Evolutionary conservation across 2,888 invertebrate genomes (phyloP).

Genomic region (Heteromyza rotundicornis): DNA sequence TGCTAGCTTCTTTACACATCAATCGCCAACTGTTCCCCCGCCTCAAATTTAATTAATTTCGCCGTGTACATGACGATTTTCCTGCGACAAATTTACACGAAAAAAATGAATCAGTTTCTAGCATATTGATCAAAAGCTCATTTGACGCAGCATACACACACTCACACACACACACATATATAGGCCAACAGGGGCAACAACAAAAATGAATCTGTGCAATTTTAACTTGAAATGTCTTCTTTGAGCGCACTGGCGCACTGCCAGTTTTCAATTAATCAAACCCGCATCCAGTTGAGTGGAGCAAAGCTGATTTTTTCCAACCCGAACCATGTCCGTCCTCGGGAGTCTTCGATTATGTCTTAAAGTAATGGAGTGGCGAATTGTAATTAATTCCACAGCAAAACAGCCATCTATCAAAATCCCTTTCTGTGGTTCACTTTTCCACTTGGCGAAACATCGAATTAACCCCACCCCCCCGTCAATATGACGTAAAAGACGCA

Average conservation of each 20-base stretch:
- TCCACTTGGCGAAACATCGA: slow-evolving; percentile 23
- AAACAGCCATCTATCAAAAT: slow-evolving; percentile 56
- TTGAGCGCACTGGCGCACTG: background rate
- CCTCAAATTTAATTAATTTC: background rate
- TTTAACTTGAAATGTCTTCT: background rate
- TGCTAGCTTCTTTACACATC: slow-evolving; percentile 29
- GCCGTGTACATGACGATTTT: background rate
- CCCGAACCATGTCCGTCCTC: slow-evolving; percentile 10
- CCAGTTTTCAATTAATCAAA: slow-evolving; percentile 32
- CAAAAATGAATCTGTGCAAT: background rate
- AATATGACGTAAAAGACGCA: too few species aligned
- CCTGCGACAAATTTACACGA: background rate
- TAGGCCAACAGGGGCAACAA: background rate
- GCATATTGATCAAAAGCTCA: slow-evolving; percentile 6
- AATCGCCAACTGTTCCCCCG: too few species aligned
- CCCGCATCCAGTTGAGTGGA: background rate
- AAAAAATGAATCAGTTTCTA: background rate
- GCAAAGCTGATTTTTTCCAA: background rate
- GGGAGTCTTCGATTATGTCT: slow-evolving; percentile 32
- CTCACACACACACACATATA: too few species aligned
- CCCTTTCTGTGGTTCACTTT: slow-evolving; percentile 34
- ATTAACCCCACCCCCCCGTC: too few species aligned
- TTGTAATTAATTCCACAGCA: slow-evolving; percentile 57
- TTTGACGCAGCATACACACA: background rate
- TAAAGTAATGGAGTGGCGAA: slow-evolving; percentile 51